These are phyloP conservation scores for Axis porcinus DNA, from an alignment of 2,113 vertebrate species.

Conservation along the genomic window DNA sequence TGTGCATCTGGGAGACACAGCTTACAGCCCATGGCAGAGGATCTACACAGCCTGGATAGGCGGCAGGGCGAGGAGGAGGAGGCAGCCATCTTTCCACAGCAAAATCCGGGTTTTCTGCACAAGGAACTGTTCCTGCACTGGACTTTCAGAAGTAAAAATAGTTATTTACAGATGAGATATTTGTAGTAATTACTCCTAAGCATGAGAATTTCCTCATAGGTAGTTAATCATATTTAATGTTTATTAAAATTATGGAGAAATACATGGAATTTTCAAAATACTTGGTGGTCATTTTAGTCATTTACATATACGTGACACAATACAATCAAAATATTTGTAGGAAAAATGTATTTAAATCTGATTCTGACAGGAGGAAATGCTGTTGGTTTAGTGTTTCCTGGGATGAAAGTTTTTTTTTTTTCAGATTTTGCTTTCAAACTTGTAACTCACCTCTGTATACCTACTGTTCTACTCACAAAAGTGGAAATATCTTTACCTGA, in stretches of 20 bases:
- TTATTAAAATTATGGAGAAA: constrained; percentile 10
- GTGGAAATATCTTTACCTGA: constrained; percentile 20
- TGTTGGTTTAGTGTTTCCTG: neutral
- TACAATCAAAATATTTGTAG: neutral
- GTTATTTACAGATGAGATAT: neutral
- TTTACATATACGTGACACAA: neutral
- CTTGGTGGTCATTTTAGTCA: neutral
- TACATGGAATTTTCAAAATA: neutral
- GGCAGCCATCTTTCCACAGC: neutral
- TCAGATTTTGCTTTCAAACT: neutral
- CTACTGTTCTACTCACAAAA: neutral
- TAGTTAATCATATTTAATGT: constrained; percentile 8
- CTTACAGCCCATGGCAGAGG: neutral
- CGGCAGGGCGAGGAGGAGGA: neutral
- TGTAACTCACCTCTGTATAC: neutral
- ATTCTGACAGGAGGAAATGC: neutral
- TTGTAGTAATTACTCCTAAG: neutral
- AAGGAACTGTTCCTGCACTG: neutral
- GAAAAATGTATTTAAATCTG: neutral
- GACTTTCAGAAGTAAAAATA: neutral
- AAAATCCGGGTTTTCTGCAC: neutral
- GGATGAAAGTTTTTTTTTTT: neutral
- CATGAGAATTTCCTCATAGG: constrained; percentile 25
- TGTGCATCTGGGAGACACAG: rapidly evolving
- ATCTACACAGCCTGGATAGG: no score